Conservation (phyloP, 2,888 invertebrate species). For the Protophormia terraenovae region DNA sequence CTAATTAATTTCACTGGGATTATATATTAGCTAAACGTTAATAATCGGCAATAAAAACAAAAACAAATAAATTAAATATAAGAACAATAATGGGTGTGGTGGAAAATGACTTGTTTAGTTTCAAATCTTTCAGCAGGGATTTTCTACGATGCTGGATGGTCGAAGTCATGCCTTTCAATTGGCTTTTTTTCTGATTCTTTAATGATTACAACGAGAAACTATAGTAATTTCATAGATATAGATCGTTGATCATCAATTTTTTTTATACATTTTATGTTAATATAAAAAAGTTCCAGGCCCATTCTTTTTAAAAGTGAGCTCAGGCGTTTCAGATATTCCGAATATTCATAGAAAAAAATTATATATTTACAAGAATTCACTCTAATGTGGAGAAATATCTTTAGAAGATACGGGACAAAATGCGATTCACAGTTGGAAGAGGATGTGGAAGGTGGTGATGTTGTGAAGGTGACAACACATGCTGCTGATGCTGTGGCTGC, state of each 20-base stretch:
- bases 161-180: not conserved
- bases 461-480: slow-evolving; percentile 48
- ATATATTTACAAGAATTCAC: slow-evolving; percentile 32
- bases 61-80: not conserved
- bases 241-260: not conserved
- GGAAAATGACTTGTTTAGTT: slow-evolving; percentile 1
- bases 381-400: slow-evolving; percentile 67
- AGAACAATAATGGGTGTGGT: not conserved
- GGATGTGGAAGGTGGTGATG: slow-evolving; percentile 66
- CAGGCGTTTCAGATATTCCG: not conserved
- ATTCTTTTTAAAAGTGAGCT: slow-evolving; percentile 55
- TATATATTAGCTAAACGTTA: slow-evolving; percentile 45
- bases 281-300: slow-evolving; percentile 31
- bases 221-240: too few relatives aligned
- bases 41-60: not conserved
- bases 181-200: not conserved
- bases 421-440: slow-evolving; percentile 76
- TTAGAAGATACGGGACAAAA: slow-evolving; percentile 81
- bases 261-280: slow-evolving; percentile 11
- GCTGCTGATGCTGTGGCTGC: slow-evolving; percentile 52
- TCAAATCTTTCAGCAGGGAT: not conserved
- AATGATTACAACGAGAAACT: not conserved
- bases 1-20: slow-evolving; percentile 59
- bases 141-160: not conserved
- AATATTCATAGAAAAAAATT: slow-evolving; percentile 16